Percentiles rank a stretch among this genome's conserved stretches.
These are phyloP conservation scores for Rafetus swinhoei DNA, from an alignment of 2,113 vertebrate species.

Conservation along the genomic window DNA sequence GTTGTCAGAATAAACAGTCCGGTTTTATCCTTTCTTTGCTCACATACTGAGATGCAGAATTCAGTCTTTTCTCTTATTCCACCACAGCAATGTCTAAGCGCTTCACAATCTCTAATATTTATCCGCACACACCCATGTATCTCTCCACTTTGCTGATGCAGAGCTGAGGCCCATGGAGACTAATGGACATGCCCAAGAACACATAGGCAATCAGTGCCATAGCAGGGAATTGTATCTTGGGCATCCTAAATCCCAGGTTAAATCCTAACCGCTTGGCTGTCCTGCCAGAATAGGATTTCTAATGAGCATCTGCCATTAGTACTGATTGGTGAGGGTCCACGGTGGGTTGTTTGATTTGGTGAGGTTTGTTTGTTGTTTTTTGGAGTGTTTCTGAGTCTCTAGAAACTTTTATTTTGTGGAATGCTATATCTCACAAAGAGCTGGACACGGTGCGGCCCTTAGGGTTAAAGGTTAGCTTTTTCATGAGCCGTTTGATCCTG, in stretches of 20 bases:
- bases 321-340: not conserved
- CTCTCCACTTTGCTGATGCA: not conserved
- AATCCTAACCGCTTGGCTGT: not conserved
- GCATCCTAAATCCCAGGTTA: not conserved
- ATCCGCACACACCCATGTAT: not conserved
- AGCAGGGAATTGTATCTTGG: not conserved
- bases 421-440: not conserved
- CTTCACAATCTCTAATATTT: not conserved
- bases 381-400: not conserved
- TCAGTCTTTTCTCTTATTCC: not conserved
- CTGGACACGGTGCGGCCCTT: not conserved
- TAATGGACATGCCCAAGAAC: not conserved
- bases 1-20: not conserved
- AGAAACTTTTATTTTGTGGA: not conserved
- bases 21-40: not conserved
- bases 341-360: too few relatives aligned
- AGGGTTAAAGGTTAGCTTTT: not conserved
- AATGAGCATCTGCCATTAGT: not conserved
- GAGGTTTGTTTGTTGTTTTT: too few relatives aligned
- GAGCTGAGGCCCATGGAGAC: not conserved
- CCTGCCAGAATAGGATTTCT: not conserved
- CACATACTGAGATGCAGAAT: not conserved
- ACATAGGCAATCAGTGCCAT: not conserved
- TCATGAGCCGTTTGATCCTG: not conserved
- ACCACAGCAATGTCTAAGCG: too few relatives aligned